phyloP scores from a whole-genome alignment of 53 echinoderm and acorn worm species.

The Crossaster papposus region DNA sequence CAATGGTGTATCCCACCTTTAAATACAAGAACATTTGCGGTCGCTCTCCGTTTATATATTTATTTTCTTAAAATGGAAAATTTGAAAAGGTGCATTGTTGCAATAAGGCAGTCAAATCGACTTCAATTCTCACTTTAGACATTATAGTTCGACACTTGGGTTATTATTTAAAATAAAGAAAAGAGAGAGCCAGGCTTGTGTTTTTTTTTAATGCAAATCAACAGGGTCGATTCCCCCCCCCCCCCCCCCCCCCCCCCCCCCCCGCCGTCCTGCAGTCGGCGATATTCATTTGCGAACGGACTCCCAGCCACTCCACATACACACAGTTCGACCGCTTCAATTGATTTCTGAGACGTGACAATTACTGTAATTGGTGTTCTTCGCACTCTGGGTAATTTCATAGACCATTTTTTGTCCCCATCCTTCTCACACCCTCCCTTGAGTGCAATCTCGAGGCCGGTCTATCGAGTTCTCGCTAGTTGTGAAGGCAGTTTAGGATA shows the following conservation, averaged over 20 bases:
- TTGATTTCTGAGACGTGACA: slow-evolving; percentile 51
- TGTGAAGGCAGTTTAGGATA: neutral
- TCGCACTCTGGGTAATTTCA: slow-evolving; percentile 37
- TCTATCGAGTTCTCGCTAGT: neutral
- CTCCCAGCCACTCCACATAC: neutral
- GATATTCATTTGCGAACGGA: neutral
- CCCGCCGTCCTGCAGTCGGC: too few relatives aligned
- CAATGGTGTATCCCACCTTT: too few relatives aligned
- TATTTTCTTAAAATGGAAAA: too few relatives aligned
- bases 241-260: too few relatives aligned
- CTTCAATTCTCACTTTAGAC: neutral
- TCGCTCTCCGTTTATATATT: too few relatives aligned
- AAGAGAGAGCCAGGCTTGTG: neutral
- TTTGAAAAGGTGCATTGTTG: too few relatives aligned
- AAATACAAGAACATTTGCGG: too few relatives aligned
- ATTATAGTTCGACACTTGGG: neutral
- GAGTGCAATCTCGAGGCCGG: slow-evolving; percentile 21
- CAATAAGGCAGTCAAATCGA: too few relatives aligned
- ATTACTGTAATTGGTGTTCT: slow-evolving; percentile 58
- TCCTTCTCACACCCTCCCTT: slow-evolving; percentile 4
- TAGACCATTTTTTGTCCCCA: slow-evolving; percentile 12
- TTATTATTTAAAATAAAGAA: neutral
- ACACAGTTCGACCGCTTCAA: neutral
- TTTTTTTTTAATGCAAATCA: neutral
- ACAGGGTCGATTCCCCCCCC: neutral